A percentile compares a stretch with the other conserved stretches of the same genome.
These are phyloP conservation scores for Sarcophaga caerulescens DNA, from an alignment of 2,888 invertebrate species.

Conservation along the genomic window DNA sequence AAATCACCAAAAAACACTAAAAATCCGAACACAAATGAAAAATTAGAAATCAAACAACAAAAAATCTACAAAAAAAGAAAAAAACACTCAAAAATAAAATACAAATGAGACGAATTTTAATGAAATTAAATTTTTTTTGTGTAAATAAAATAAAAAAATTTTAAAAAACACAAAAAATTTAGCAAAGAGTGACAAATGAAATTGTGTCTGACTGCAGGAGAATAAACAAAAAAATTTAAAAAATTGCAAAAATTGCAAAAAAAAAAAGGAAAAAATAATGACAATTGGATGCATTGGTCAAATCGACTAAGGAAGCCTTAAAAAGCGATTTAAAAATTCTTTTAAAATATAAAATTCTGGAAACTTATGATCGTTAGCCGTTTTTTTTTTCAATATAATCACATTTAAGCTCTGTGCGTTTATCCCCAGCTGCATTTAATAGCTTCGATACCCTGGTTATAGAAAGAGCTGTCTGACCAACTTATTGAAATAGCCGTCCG, in stretches of 20 bases:
- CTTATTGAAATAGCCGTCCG: too few relatives aligned
- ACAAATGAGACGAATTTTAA: background rate
- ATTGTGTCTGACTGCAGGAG: background rate
- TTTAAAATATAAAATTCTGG: too few relatives aligned
- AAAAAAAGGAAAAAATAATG: background rate
- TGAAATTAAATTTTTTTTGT: background rate
- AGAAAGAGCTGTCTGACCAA: too few relatives aligned
- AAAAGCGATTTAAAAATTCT: constrained; percentile 4
- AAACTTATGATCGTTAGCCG: too few relatives aligned
- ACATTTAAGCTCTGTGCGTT: too few relatives aligned
- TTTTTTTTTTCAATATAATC: too few relatives aligned
- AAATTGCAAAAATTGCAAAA: background rate
- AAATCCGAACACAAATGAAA: constrained; percentile 2
- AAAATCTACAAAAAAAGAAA: background rate
- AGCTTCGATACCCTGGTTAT: too few relatives aligned
- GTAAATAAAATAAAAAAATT: background rate
- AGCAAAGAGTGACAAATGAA: background rate
- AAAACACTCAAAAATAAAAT: background rate
- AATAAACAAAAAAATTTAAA: background rate
- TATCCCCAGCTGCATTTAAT: too few relatives aligned
- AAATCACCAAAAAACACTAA: constrained; percentile 19
- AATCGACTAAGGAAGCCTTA: background rate
- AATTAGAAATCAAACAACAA: background rate
- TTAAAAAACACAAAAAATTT: background rate
- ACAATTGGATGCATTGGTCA: background rate